phyloP scores from a whole-genome alignment of 2,797 vertebrate genomes.

The Vespertilio murinus region DNA sequence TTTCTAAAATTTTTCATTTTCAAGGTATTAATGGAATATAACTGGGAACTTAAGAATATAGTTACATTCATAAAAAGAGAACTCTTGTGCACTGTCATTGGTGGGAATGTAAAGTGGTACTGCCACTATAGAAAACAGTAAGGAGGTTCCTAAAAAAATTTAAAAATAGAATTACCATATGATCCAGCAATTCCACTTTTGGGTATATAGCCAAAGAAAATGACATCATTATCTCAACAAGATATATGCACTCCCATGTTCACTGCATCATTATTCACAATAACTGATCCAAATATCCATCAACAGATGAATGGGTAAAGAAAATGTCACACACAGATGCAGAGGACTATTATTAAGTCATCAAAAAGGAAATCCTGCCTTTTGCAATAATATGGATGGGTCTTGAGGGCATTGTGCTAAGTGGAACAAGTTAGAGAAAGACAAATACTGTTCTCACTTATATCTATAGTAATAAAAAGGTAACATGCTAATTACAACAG shows the following conservation, averaged over 20 bases:
- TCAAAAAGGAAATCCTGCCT: background rate
- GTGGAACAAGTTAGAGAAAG: background rate
- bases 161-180: background rate
- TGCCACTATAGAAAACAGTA: background rate
- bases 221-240: background rate
- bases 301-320: background rate
- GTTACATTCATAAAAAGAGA: background rate
- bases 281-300: background rate
- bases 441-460: background rate
- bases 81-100: background rate
- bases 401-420: background rate
- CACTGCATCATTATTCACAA: background rate
- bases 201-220: background rate
- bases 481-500: too few relatives aligned
- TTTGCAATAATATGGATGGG: background rate
- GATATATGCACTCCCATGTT: background rate
- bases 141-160: background rate
- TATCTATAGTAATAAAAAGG: background rate
- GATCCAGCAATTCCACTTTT: background rate
- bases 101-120: background rate
- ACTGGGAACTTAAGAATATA: constrained; percentile 11
- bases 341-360: background rate
- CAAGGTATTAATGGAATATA: background rate
- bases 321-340: background rate
- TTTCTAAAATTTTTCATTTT: constrained; percentile 18